phyloP scores from a whole-genome alignment of 2,888 invertebrate genomes.

The Gasteruption jaculator region DNA sequence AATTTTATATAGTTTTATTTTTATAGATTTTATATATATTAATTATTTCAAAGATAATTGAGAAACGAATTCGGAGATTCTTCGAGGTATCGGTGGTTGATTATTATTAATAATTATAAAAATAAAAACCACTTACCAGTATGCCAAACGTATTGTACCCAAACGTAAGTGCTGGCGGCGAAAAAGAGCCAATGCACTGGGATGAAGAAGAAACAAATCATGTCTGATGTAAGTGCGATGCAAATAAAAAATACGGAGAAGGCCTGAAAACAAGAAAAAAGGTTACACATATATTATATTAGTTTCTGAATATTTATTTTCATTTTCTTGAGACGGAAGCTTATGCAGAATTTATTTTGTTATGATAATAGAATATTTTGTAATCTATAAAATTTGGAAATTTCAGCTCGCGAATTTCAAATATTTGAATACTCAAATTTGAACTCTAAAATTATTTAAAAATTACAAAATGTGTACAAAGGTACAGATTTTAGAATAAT shows the following conservation, averaged over 20 bases:
- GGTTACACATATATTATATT: conserved; percentile 10
- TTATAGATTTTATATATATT: not conserved
- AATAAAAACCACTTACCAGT: conserved; percentile 63
- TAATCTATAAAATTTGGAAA: no score
- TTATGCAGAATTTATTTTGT: no score
- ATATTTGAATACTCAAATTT: no score
- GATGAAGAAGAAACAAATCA: conserved; percentile 98
- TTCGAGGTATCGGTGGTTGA: not conserved
- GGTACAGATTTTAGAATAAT: no score
- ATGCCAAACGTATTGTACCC: conserved; percentile 98
- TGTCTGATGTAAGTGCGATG: conserved; percentile 95
- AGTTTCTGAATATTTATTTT: no score
- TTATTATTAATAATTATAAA: conserved; percentile 3
- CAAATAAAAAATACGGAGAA: conserved; percentile 98
- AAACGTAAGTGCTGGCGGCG: conserved; percentile 96
- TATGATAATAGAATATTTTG: no score
- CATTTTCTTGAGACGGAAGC: no score
- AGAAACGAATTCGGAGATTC: not conserved
- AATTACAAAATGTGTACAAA: no score
- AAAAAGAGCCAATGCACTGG: conserved; percentile 97
- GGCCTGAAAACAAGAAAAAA: conserved; percentile 63
- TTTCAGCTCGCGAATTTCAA: no score
- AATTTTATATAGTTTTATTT: conserved; percentile 5
- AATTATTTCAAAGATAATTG: no score
- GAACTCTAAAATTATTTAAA: no score